Evolutionary conservation across 2,888 invertebrate species (phyloP).

Genomic region (Bedellia somnulentella): DNA sequence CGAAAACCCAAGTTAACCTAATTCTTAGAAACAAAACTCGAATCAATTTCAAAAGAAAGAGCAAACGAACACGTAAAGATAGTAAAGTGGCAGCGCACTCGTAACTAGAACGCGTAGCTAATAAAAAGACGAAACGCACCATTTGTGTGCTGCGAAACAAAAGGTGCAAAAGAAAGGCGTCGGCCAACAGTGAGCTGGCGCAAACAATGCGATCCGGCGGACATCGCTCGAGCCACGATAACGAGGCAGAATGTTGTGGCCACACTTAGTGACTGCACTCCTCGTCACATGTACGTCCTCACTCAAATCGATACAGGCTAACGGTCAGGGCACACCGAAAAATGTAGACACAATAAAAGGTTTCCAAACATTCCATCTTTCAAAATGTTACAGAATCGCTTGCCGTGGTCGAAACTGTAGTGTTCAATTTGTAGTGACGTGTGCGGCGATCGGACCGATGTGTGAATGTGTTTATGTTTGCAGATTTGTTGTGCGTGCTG

Average conservation of each 20-base stretch:
- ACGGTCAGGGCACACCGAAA: slow-evolving; percentile 18
- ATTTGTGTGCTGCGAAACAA: too few species aligned
- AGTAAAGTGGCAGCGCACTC: neutral
- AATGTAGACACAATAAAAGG: slow-evolving; percentile 44
- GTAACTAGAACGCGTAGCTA: slow-evolving; percentile 1
- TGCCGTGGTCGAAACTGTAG: too few species aligned
- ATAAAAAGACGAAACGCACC: too few species aligned
- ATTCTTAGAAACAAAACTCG: too few species aligned
- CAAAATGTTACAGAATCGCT: too few species aligned
- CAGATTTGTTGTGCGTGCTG: slow-evolving; percentile 47
- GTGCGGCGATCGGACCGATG: too few species aligned
- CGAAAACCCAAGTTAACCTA: too few species aligned
- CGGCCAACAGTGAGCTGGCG: slow-evolving; percentile 7
- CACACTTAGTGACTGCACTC: slow-evolving; percentile 26
- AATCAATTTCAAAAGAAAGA: too few species aligned
- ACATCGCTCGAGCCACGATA: slow-evolving; percentile 20
- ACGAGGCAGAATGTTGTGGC: slow-evolving; percentile 34
- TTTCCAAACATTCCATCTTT: slow-evolving; percentile 30
- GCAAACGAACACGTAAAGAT: too few species aligned
- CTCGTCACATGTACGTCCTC: slow-evolving; percentile 49
- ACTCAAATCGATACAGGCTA: slow-evolving; percentile 22
- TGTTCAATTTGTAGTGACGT: too few species aligned
- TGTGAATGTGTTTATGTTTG: slow-evolving; percentile 10
- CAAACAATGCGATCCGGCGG: slow-evolving; percentile 13
- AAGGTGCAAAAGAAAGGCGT: slow-evolving; percentile 1